Base-by-base conservation (phyloP, 53 echinoderm and acorn worm species). In the Astropecten irregularis region DNA sequence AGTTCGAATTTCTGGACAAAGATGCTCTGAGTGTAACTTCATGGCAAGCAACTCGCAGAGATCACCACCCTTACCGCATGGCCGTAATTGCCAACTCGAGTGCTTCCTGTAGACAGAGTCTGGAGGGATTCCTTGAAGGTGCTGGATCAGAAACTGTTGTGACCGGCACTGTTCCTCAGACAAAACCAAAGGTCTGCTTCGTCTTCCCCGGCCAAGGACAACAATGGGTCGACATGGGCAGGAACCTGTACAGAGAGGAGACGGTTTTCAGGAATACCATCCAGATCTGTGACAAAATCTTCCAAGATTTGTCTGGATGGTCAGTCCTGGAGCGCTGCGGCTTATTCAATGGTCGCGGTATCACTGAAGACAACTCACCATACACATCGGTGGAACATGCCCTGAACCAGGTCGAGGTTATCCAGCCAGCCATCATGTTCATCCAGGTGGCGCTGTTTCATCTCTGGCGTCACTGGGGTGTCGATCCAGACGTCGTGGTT, bases 201-300 rank as follows among this genome's bases (percentile, higher is more conserved):
- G 89, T 96, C 16, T 96, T 96, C 60, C 97, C 97, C 5, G 97
- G 97, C 7, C 97, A 96, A 55, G 97, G 97, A 0, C 97, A 96
- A 63, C 97, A 96, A 71, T 96, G 92, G 85, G 86, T 34, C 37
- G 81, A 91, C 83, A 96, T 96, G 97, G 97, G 97, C 46, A 79
- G 92, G 16, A 69, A 94, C 44, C 88, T 96, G 28, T 96, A 91
- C 77, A 73, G 76, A 50, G 82, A 89, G 0, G 97, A 96, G 59
- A 52, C 26, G 2, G 77, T 94, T 19, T 93, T 96, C 81, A 73
- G 59, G 39, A 66, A 88, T 9, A 82, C 77, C 14, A 85, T 96
- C 13, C 52, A 91, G 20, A 76, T 84, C 31, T 94, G 94, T 29
- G 97, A 96, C 51, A 60, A 48, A 16, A 92, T 94, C 55, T 96